Base-by-base conservation (phyloP, 2,888 invertebrate genomes). In the Drosophila melanosoma region DNA sequence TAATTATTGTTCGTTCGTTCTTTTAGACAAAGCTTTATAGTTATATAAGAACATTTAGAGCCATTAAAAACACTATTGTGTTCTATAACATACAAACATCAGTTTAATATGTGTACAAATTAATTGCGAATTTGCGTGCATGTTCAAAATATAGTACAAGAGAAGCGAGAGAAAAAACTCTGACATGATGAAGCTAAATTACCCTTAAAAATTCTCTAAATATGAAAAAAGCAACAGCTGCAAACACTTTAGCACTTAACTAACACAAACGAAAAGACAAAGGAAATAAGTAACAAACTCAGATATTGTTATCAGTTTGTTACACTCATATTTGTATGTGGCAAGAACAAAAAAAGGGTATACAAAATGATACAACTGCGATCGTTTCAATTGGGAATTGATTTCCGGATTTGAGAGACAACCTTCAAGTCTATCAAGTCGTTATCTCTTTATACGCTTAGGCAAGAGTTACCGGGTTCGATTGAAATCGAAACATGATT, bases 91-190 rank as follows among this genome's bases (percentile, higher is more conserved):
- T 61, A 40, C 65, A 76, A 73, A 76, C 74, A 74, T 69, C 42
- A 63, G 60, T 69, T 77, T 69, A 77, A 77, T 76, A 62, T 77
- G 65, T 69, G 77, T 74, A 63, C 65, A 69, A 78, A 78, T 77
- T 78, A 77, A 77, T 77, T 74, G 63, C 70, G 66, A 77, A 74
- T 78, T 78, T 78, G 78, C 77, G 66, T 77, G 78, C 74, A 52
- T 74, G 70, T 64, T 61, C 65, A 52, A 56, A 53, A 23, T 58
- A 45, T 32, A 59, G 56, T 38, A 58, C 32, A 35, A 36, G 64
- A 64, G 67, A 52, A 45, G 42, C 17, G 59, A 54, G 20, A 38
- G n/a, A 62, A 38, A 38, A 4, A 33, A 26, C 32, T 56, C 20
- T 32, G 26, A n/a, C 51, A 20, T 26, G 51, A 23, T 38, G 65